Base-by-base conservation (phyloP, 2,113 vertebrate species). In the Scalopus aquaticus region DNA sequence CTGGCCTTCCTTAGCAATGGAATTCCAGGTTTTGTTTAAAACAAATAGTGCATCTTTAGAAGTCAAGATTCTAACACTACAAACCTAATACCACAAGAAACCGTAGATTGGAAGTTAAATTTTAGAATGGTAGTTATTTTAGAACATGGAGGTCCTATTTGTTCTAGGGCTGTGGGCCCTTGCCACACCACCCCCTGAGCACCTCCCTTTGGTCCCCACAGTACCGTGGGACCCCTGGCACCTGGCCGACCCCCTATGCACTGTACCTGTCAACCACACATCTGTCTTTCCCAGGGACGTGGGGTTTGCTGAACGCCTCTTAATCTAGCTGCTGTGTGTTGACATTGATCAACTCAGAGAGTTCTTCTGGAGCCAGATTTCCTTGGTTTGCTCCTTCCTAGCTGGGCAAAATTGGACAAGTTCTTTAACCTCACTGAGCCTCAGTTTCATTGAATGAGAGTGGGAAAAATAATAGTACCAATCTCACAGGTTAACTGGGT, bases 21-120 rank as follows among this genome's bases (percentile, higher is more conserved):
- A 74, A 91, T 87, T 94, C 60, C 92, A 92, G 83, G 84, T 94
- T 97, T 92, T 92, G 92, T 94, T 88, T 74, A 95, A 97, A 94
- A 79, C 67, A 93, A 92, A 85, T 79, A 87, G 67, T 90, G 24
- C 32, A 26, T 49, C 58, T 94, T 74, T 46, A 93, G 76, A 96
- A 93, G 94, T 94, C 60, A 91, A 69, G 70, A 70, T 54, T 60
- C 49, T 76, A 70, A 62, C 0, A 2, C 64, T 90, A 65, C 19
- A 81, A 91, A 56, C 26, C 49, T 78, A 73, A 72, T 22, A n/a
- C 64, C 22, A 49, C 39, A 70, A 46, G 79, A 78, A 93, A 91
- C n/a, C 2, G 2, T 22, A 86, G 79, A 19, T 28, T 56, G 3
- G 19, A 79, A 83, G 79, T 79, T 95, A 67, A n/a, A 84, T 56